Evolutionary conservation across 2,113 vertebrate genomes (phyloP).

Genomic region (Echinops telfairi): DNA sequence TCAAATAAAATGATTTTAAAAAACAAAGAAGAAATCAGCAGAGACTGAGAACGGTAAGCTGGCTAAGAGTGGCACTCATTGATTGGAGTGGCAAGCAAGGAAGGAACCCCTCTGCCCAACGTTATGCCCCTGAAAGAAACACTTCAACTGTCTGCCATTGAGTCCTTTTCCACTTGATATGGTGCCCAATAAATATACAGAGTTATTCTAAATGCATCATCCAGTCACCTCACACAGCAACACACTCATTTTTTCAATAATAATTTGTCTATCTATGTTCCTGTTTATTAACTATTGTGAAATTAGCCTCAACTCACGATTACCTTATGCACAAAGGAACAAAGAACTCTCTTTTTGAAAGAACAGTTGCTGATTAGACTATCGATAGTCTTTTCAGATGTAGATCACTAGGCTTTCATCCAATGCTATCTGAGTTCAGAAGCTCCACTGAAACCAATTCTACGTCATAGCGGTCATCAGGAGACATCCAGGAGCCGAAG

Average conservation of each 20-base stretch:
- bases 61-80: fast-evolving
- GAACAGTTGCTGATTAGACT: neutral
- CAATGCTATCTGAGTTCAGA: neutral
- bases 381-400: neutral
- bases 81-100: neutral
- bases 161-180: too few species aligned
- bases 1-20: too few species aligned
- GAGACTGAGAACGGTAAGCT: neutral
- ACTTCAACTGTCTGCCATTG: too few species aligned
- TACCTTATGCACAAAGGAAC: neutral
- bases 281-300: neutral
- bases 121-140: too few species aligned
- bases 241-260: neutral
- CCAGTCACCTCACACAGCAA: neutral
- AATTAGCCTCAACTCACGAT: neutral
- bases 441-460: neutral
- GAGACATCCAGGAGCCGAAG: neutral
- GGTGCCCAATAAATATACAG: too few species aligned
- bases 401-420: neutral
- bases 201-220: neutral
- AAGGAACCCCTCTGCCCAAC: neutral
- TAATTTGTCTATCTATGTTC: neutral
- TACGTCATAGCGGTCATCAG: neutral
- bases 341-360: neutral
- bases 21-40: too few species aligned